Evolutionary conservation across 2,888 invertebrate genomes (phyloP).

Genomic region (Nemotelus pantherinus): DNA sequence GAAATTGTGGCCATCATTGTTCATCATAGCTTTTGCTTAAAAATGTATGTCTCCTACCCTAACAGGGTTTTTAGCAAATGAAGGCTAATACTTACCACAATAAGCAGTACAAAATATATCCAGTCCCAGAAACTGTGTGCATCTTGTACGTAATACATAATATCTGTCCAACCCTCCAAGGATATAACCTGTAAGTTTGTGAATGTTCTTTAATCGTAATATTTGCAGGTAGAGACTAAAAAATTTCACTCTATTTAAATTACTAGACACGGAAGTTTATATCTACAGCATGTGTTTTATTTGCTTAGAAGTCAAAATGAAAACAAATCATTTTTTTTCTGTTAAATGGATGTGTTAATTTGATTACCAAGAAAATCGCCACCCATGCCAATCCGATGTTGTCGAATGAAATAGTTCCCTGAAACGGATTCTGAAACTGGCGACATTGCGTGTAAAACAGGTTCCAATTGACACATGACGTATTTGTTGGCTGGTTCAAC

Average conservation of each 20-base stretch:
- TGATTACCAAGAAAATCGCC: conserved; percentile 95
- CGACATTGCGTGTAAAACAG: conserved; percentile 96
- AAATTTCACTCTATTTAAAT: too few species aligned
- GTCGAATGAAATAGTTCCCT: conserved; percentile 99
- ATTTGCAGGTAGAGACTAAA: background rate
- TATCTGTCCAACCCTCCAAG: conserved; percentile 99
- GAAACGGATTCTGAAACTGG: conserved; percentile 96
- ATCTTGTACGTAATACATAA: conserved; percentile 99
- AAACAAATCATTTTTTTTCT: too few species aligned
- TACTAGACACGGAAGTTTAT: too few species aligned
- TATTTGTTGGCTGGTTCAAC: conserved; percentile 73
- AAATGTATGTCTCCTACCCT: too few species aligned
- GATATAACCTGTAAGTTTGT: conserved; percentile 87
- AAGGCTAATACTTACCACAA: conserved; percentile 83
- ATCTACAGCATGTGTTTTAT: too few species aligned
- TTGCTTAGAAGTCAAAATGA: too few species aligned
- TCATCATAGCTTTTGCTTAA: too few species aligned
- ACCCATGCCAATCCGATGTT: conserved; percentile 99
- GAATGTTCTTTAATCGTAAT: background rate
- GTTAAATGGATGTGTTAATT: background rate
- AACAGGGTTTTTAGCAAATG: too few species aligned
- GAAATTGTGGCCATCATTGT: too few species aligned
- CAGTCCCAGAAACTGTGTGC: conserved; percentile 99
- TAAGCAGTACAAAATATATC: conserved; percentile 98
- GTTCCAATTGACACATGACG: conserved; percentile 97